Conservation (phyloP, 2,797 vertebrate genomes). For the Ptychadena robeensis region DNA sequence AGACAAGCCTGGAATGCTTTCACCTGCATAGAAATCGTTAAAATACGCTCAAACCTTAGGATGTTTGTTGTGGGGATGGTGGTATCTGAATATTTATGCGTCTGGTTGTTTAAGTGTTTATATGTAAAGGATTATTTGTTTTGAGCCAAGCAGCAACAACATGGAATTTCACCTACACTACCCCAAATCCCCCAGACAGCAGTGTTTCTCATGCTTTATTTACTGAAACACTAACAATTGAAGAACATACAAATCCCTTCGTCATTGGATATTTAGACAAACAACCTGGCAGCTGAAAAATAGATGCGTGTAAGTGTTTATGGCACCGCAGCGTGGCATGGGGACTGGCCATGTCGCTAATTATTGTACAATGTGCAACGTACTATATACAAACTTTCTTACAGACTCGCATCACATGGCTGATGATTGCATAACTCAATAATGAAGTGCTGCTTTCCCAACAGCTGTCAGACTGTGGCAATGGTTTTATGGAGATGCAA, state of each 20-base stretch:
- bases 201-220: constrained; percentile 41
- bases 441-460: constrained; percentile 57
- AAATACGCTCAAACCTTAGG: neutral
- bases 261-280: constrained; percentile 46
- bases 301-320: constrained; percentile 37
- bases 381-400: neutral
- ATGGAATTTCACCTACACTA: constrained; percentile 41
- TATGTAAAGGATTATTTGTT: constrained; percentile 44
- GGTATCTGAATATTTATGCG: constrained; percentile 23
- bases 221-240: constrained; percentile 46
- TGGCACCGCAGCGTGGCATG: neutral
- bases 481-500: constrained; percentile 60
- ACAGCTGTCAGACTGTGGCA: constrained; percentile 57
- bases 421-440: constrained; percentile 45
- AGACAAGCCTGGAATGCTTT: neutral
- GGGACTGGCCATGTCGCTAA: constrained; percentile 28
- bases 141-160: constrained; percentile 24
- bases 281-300: constrained; percentile 38
- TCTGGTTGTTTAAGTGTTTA: constrained; percentile 39
- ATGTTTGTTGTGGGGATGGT: constrained; percentile 6
- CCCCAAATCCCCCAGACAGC: constrained; percentile 39
- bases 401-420: neutral
- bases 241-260: constrained; percentile 36
- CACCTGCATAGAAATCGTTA: neutral
- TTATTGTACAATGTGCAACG: constrained; percentile 38